Percentiles rank a stretch among this genome's conserved stretches.
Conservation (phyloP, 2,113 vertebrate species). For the Fregata magnificens region DNA sequence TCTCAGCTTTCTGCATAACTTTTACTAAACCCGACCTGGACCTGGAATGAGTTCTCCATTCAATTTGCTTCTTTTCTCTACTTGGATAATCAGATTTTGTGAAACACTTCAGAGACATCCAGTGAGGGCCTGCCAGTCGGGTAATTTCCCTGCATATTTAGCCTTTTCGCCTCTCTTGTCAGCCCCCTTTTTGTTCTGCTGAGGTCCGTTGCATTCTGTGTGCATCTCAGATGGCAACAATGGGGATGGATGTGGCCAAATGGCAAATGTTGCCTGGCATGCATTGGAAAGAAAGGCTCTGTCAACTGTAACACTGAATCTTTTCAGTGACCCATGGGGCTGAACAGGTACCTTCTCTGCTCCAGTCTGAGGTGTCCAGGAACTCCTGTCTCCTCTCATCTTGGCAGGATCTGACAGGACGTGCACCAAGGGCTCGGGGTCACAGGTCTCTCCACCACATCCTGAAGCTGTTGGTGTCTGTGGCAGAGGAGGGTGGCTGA, state of each 20-base stretch:
- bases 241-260: background rate
- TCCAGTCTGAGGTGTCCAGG: background rate
- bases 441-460: background rate
- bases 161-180: background rate
- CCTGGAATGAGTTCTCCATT: background rate
- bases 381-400: background rate
- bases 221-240: background rate
- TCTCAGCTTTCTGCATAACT: background rate
- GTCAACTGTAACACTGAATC: background rate
- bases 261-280: background rate
- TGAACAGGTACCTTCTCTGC: background rate
- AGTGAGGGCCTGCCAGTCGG: background rate
- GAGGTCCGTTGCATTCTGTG: background rate
- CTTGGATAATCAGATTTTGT: background rate
- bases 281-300: background rate
- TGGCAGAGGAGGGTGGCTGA: background rate
- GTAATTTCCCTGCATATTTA: background rate
- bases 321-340: background rate
- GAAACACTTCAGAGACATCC: background rate
- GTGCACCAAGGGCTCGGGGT: rapidly evolving
- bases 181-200: background rate
- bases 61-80: background rate
- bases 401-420: background rate
- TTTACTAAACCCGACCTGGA: background rate
- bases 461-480: background rate